These are phyloP conservation scores for Cryptosula pallasiana DNA, from an alignment of 2,888 invertebrate genomes.

Conservation along the genomic window DNA sequence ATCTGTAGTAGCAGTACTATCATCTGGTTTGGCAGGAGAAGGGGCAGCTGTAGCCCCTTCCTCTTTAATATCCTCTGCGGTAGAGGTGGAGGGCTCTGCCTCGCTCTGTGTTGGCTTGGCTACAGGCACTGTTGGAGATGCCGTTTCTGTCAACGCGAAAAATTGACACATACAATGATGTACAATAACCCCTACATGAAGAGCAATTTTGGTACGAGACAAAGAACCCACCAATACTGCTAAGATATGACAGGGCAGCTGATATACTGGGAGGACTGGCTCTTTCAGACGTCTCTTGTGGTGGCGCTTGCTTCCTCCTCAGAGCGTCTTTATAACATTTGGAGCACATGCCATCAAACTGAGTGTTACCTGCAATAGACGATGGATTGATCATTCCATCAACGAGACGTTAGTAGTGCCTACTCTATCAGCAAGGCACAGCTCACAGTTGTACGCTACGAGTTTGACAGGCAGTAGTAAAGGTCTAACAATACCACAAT, in stretches of 20 bases:
- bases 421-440: too few relatives aligned
- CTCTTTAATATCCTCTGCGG: not conserved
- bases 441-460: too few relatives aligned
- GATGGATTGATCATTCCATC: too few relatives aligned
- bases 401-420: too few relatives aligned
- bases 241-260: constrained; percentile 16
- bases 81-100: not conserved
- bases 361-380: constrained; percentile 63
- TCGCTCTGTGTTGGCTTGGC: not conserved
- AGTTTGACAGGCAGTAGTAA: too few relatives aligned
- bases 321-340: constrained; percentile 92
- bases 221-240: constrained; percentile 15
- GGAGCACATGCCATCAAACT: constrained; percentile 97
- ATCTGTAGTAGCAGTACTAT: not conserved
- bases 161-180: not conserved
- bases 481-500: too few relatives aligned
- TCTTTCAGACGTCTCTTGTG: constrained; percentile 32
- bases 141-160: not conserved
- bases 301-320: constrained; percentile 47
- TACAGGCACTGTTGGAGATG: not conserved
- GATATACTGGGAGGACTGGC: constrained; percentile 25
- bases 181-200: not conserved
- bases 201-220: too few relatives aligned
- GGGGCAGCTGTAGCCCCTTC: not conserved
- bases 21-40: not conserved